Evolutionary conservation across 64 coral and sea anemone species (phyloP).

Genomic region (Stichodactyla helianthus): DNA sequence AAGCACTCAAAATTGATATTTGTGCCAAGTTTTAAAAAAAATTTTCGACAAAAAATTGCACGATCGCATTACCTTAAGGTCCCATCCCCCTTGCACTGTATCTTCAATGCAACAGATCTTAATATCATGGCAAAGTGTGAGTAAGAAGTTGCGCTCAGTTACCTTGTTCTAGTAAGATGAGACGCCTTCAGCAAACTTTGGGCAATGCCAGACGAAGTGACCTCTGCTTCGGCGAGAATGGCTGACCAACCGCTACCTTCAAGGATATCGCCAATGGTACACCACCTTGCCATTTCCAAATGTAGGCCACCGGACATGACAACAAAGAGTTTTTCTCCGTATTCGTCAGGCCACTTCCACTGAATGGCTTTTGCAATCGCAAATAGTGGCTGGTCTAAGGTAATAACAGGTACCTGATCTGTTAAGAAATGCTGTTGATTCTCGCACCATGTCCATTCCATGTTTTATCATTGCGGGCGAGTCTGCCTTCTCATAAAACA

Average conservation of each 20-base stretch:
- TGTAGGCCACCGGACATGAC: constrained; percentile 60
- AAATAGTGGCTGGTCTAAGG: constrained; percentile 42
- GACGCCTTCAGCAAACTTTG: constrained; percentile 42
- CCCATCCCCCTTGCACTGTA: no score
- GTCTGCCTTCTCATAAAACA: constrained; percentile 49
- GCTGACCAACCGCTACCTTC: constrained; percentile 58
- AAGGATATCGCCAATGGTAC: constrained; percentile 53
- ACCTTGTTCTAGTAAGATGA: constrained; percentile 62
- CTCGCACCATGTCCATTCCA: constrained; percentile 21
- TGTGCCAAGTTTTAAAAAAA: no score
- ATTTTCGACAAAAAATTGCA: no score
- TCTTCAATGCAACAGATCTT: no score
- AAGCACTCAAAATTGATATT: no score
- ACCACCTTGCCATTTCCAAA: constrained; percentile 54
- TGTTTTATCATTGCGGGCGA: constrained; percentile 43
- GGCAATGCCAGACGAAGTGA: constrained; percentile 56
- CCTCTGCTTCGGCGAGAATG: constrained; percentile 59
- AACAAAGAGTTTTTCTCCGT: constrained; percentile 42
- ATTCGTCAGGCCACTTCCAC: constrained; percentile 35
- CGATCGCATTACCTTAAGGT: no score
- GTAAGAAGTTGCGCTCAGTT: not conserved
- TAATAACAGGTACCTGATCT: constrained; percentile 32
- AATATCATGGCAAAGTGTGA: no score
- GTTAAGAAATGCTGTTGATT: constrained; percentile 23
- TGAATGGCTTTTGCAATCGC: constrained; percentile 35